These are phyloP conservation scores for Xestobium rufovillosum DNA, from an alignment of 2,888 invertebrate species.

Conservation along the genomic window DNA sequence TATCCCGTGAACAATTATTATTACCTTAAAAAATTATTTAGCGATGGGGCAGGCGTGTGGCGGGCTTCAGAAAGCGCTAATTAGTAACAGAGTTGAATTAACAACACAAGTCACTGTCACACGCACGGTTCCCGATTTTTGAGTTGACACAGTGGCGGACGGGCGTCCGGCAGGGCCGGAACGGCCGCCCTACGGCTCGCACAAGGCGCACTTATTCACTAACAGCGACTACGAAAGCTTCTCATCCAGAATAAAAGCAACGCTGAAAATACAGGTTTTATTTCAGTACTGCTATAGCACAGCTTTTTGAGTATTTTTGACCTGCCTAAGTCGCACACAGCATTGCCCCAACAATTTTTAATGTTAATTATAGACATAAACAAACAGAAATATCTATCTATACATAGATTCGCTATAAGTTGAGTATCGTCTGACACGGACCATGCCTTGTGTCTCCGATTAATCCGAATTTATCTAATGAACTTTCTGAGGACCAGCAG, in stretches of 20 bases:
- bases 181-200: slow-evolving; percentile 32
- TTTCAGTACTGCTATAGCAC: slow-evolving; percentile 46
- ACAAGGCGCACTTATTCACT: slow-evolving; percentile 35
- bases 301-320: slow-evolving; percentile 49
- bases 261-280: slow-evolving; percentile 48
- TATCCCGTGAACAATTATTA: too few relatives aligned
- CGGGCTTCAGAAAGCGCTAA: too few relatives aligned
- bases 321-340: slow-evolving; percentile 45
- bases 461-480: slow-evolving; percentile 1
- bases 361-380: slow-evolving; percentile 49
- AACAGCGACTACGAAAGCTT: slow-evolving; percentile 35
- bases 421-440: slow-evolving; percentile 5
- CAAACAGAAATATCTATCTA: slow-evolving; percentile 47
- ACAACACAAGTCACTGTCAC: too few relatives aligned
- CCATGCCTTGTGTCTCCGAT: not conserved
- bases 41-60: too few relatives aligned
- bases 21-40: too few relatives aligned
- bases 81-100: too few relatives aligned
- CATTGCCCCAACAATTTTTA: slow-evolving; percentile 45
- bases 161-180: slow-evolving; percentile 25
- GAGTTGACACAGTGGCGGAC: too few relatives aligned
- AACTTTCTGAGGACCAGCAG: too few relatives aligned
- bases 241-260: slow-evolving; percentile 44
- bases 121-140: too few relatives aligned
- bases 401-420: slow-evolving; percentile 41